Base-by-base conservation (phyloP, 2,888 invertebrate genomes). In the Acrobeloides nanus region DNA sequence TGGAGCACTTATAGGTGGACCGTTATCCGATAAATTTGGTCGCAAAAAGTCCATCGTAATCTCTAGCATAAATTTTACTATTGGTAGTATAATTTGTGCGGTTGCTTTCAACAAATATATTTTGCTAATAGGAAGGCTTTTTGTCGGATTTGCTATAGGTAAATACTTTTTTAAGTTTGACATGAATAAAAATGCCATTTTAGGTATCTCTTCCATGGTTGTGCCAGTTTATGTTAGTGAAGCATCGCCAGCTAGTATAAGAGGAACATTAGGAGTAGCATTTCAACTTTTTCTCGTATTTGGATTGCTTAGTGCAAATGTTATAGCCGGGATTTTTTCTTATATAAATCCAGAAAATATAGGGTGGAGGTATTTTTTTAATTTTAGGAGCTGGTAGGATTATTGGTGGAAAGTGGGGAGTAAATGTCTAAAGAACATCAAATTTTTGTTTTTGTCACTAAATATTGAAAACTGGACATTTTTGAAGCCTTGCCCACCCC, bases 321-420 rank as follows among this genome's bases (percentile, higher is more conserved):
- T 80, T 4, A 54, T 74, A 32, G 79, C 77, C 54, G 80, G 79
- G 12, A 68, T 68, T 2, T 79, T 81, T 63, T 76, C 77, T 48
- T 75, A 75, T 46, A 72, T 75, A 47, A 61, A 64, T 17, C 57
- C 66, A 1, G 51, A 57, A 31, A 59, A 61, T 10, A 64, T 76
- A 52, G 80, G 80, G 15, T 81, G 81, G 81, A 32, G 80, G 79
- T n/a, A n/a, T n/a, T n/a, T n/a, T n/a, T n/a, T n/a, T n/a, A n/a
- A n/a, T n/a, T n/a, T n/a, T n/a, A n/a, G n/a, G n/a, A n/a, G n/a
- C n/a, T n/a, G n/a, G n/a, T n/a, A n/a, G n/a, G n/a, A n/a, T n/a
- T n/a, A n/a, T n/a, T n/a, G n/a, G n/a, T n/a, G n/a, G n/a, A n/a
- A n/a, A n/a, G n/a, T n/a, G n/a, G n/a, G n/a, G n/a, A n/a, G n/a